These are phyloP conservation scores for Ageneiosus marmoratus DNA, from an alignment of 2,113 vertebrate genomes.

Conservation along the genomic window DNA sequence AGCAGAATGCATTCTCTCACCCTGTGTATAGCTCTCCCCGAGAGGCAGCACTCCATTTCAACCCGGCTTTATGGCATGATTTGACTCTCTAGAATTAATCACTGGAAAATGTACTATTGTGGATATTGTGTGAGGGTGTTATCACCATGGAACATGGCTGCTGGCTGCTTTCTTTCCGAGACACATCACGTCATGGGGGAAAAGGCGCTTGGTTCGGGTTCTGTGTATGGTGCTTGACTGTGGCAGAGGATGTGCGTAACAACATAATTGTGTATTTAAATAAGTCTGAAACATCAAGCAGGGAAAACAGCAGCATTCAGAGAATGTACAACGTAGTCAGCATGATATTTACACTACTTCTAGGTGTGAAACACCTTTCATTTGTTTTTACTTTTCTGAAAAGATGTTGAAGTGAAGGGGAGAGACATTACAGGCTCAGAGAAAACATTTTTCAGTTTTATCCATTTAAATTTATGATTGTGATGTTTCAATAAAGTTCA, in stretches of 20 bases:
- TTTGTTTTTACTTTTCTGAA: background rate
- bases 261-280: slow-evolving; percentile 33
- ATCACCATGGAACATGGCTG: slow-evolving; percentile 31
- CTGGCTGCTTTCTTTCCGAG: slow-evolving; percentile 22
- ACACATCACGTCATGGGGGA: slow-evolving; percentile 7
- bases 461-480: background rate
- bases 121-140: slow-evolving; percentile 29
- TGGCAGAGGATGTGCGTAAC: slow-evolving; percentile 25
- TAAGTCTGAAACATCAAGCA: background rate
- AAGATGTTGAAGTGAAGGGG: background rate
- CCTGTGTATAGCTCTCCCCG: background rate
- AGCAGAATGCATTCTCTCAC: slow-evolving; percentile 10
- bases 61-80: slow-evolving; percentile 16
- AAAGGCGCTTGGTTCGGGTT: slow-evolving; percentile 10
- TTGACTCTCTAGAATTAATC: slow-evolving; percentile 38
- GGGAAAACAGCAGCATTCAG: slow-evolving; percentile 1
- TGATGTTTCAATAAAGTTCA: background rate
- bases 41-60: slow-evolving; percentile 35
- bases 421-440: background rate
- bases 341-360: background rate
- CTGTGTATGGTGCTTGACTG: slow-evolving; percentile 9
- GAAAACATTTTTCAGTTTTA: background rate
- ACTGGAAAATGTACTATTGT: slow-evolving; percentile 38
- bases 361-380: background rate
- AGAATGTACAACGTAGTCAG: background rate